Evolutionary conservation across 2,888 invertebrate genomes (phyloP).

Genomic region (Eulithis testata): DNA sequence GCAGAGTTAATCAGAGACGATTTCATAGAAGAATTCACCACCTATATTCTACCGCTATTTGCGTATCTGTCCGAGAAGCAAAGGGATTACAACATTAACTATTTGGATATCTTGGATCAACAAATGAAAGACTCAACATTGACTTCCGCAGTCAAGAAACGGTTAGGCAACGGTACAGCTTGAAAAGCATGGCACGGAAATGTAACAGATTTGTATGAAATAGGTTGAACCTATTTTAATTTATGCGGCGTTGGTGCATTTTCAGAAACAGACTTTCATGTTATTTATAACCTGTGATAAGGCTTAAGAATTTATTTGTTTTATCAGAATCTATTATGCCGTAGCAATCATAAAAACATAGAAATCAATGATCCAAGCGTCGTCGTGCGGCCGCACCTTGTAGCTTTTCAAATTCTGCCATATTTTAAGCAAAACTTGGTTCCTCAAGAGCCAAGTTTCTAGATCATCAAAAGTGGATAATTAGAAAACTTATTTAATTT

Average conservation of each 20-base stretch:
- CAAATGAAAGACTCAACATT: conserved; percentile 25
- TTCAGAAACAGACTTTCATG: no score
- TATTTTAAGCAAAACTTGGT: no score
- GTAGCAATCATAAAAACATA: no score
- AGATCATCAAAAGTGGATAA: no score
- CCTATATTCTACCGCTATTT: conserved; percentile 61
- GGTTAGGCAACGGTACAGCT: conserved; percentile 40
- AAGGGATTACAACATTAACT: conserved; percentile 49
- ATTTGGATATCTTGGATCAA: conserved; percentile 39
- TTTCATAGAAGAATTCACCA: conserved; percentile 55
- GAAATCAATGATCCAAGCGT: no score
- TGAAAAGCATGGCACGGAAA: background rate
- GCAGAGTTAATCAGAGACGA: conserved; percentile 50
- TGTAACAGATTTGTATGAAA: background rate
- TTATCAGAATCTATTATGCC: no score
- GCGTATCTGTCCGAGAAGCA: conserved; percentile 62
- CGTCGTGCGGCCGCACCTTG: no score
- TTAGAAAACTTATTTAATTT: no score
- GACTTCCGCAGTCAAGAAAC: conserved; percentile 29
- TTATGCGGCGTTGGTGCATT: background rate
- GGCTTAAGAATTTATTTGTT: no score
- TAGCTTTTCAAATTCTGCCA: no score
- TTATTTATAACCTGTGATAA: no score
- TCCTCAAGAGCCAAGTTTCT: no score
- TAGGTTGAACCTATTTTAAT: background rate